A percentile compares a stretch with the other conserved stretches of the same genome.
These are phyloP conservation scores for Chydorus sphaericus DNA, from an alignment of 2,888 invertebrate genomes.

Conservation along the genomic window DNA sequence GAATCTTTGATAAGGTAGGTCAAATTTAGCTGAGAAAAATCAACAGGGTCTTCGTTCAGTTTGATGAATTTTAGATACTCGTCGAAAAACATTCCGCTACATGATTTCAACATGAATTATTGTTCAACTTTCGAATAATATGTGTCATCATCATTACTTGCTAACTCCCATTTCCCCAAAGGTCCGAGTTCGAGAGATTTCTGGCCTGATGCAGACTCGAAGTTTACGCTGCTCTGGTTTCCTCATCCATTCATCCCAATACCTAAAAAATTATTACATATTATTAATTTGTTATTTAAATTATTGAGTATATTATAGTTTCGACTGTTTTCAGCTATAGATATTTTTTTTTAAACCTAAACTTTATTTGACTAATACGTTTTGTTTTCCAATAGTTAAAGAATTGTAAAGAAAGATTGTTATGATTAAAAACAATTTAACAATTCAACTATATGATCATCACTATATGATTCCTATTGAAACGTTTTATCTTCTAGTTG, in stretches of 20 bases:
- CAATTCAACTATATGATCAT: neutral
- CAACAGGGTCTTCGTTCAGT: constrained; percentile 72
- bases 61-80: constrained; percentile 87
- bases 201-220: constrained; percentile 87
- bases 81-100: constrained; percentile 89
- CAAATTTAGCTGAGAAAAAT: constrained; percentile 79
- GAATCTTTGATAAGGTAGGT: constrained; percentile 78
- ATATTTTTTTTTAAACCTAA: too few species aligned
- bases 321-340: too few species aligned
- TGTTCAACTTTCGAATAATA: too few species aligned
- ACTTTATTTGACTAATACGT: too few species aligned
- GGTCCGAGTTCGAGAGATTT: constrained; percentile 87
- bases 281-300: neutral
- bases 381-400: too few species aligned
- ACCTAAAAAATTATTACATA: constrained; percentile 39
- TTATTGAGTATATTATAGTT: neutral
- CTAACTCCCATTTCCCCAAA: constrained; percentile 84
- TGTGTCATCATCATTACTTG: too few species aligned
- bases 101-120: too few species aligned
- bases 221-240: constrained; percentile 77
- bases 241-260: constrained; percentile 99
- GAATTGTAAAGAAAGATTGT: too few species aligned
- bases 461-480: too few species aligned
- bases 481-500: too few species aligned
- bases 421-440: too few species aligned